Conservation (phyloP, 2,888 invertebrate species). For the Holacanthella duospinosa region DNA sequence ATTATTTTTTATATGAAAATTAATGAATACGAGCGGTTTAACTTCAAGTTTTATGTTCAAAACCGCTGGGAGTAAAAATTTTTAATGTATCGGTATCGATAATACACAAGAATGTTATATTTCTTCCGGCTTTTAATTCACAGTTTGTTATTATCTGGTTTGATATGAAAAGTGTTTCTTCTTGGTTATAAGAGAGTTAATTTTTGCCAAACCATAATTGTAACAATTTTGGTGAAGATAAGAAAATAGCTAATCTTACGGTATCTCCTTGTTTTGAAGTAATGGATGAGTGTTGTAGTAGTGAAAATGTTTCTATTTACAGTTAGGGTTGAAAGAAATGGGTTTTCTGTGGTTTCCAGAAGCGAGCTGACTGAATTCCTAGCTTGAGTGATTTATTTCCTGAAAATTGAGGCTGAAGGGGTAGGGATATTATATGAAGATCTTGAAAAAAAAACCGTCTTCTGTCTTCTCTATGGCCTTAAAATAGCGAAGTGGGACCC, state of each 20-base stretch:
- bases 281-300: neutral
- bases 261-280: neutral
- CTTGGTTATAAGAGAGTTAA: neutral
- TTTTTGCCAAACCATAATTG: too few relatives aligned
- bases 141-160: too few relatives aligned
- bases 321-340: neutral
- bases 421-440: neutral
- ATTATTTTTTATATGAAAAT: neutral
- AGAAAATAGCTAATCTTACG: too few relatives aligned
- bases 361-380: slow-evolving; percentile 33
- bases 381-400: slow-evolving; percentile 36
- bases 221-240: too few relatives aligned
- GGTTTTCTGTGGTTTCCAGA: neutral
- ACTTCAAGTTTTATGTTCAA: neutral
- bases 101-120: too few relatives aligned
- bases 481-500: slow-evolving; percentile 33
- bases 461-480: too few relatives aligned
- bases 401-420: slow-evolving; percentile 1
- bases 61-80: neutral
- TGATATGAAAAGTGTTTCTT: neutral
- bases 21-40: neutral
- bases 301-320: neutral
- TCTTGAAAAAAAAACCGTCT: slow-evolving; percentile 17
- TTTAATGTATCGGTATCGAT: too few relatives aligned
- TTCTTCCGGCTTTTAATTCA: too few relatives aligned